Conservation (phyloP, 2,113 vertebrate species). For the Carlito syrichta region DNA sequence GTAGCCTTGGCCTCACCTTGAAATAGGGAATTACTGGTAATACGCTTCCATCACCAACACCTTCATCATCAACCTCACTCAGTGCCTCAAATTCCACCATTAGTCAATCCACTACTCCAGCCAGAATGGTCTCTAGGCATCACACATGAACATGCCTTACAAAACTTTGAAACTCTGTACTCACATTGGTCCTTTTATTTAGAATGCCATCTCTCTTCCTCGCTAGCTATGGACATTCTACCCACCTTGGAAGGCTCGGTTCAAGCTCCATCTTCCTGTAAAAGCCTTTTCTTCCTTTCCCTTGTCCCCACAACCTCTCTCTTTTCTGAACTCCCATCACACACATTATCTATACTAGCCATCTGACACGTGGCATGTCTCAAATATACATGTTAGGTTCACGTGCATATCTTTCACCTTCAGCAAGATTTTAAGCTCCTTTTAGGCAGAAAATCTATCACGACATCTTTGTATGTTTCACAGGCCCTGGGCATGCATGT, state of each 20-base stretch:
- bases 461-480: neutral
- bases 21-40: neutral
- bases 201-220: neutral
- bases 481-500: neutral
- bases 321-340: neutral
- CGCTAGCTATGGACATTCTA: neutral
- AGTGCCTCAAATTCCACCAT: neutral
- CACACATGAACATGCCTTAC: neutral
- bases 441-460: neutral
- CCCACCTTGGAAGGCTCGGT: neutral
- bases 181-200: neutral
- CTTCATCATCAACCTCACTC: neutral
- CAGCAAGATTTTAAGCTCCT: neutral
- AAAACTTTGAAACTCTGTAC: rapidly evolving
- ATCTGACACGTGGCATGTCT: no score
- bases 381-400: no score
- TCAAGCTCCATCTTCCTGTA: neutral
- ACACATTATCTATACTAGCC: neutral
- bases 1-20: neutral
- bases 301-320: neutral
- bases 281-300: neutral
- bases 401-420: neutral
- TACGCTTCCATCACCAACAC: neutral
- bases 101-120: neutral
- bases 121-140: neutral